Conservation (phyloP, 2,797 vertebrate genomes). For the Tauraco hartlaubi region DNA sequence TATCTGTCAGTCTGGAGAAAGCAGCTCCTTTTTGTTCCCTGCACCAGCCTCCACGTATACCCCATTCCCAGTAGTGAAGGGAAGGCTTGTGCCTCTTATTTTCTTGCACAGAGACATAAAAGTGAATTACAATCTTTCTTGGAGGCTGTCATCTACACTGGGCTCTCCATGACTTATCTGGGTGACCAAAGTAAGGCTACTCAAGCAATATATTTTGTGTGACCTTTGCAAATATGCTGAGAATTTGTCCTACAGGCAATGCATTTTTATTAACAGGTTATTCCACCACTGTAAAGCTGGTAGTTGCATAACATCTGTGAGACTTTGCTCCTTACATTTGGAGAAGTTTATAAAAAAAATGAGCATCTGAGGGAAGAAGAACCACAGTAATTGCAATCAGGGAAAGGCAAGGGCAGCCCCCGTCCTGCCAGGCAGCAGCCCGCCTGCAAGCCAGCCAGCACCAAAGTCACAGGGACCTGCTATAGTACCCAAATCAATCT, state of each 20-base stretch:
- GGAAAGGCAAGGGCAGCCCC: background rate
- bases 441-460: accelerated
- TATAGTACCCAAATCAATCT: background rate
- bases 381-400: background rate
- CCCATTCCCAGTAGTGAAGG: background rate
- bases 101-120: background rate
- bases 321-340: background rate
- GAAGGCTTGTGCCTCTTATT: background rate
- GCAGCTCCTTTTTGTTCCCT: background rate
- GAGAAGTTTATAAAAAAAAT: background rate
- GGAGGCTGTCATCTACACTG: background rate
- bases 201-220: slow-evolving; percentile 12
- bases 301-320: background rate
- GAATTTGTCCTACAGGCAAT: background rate
- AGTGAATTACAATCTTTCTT: slow-evolving; percentile 3
- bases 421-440: background rate
- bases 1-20: background rate
- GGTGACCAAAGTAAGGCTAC: slow-evolving; percentile 10
- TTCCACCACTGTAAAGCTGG: background rate
- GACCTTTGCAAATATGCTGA: slow-evolving; percentile 56
- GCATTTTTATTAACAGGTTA: slow-evolving; percentile 8
- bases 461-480: background rate
- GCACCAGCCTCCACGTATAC: background rate
- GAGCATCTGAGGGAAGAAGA: background rate
- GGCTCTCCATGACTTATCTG: slow-evolving; percentile 23